Percentiles rank a stretch among this genome's conserved stretches.
These are phyloP conservation scores for Mythimna pallens DNA, from an alignment of 2,888 invertebrate species.

Conservation along the genomic window DNA sequence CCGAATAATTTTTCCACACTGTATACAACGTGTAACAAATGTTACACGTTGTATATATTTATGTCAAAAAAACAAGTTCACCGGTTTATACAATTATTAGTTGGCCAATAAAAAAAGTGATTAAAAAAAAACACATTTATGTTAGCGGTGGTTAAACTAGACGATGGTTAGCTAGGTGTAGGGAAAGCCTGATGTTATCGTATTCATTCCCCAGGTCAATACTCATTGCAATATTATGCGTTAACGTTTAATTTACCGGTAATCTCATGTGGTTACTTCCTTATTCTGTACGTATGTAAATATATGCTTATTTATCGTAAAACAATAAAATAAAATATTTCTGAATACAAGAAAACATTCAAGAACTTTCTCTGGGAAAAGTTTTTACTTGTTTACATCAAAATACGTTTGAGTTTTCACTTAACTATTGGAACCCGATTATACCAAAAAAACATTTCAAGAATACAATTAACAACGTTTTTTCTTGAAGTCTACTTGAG, in stretches of 20 bases:
- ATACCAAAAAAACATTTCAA: neutral
- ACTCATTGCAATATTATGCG: slow-evolving; percentile 1
- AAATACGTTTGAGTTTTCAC: neutral
- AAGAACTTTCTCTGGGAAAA: neutral
- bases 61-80: no score
- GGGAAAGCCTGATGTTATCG: slow-evolving; percentile 3
- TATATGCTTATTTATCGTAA: neutral
- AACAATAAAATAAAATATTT: neutral
- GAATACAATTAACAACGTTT: no score
- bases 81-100: no score
- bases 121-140: neutral
- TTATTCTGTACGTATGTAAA: neutral
- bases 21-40: no score
- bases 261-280: neutral
- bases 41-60: no score
- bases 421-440: neutral
- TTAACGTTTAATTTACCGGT: neutral
- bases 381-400: neutral
- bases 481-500: neutral
- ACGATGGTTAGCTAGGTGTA: neutral
- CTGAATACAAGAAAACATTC: neutral
- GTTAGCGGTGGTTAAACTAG: neutral
- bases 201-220: neutral
- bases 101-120: no score
- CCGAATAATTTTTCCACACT: no score